These are phyloP conservation scores for Anthoscopus minutus DNA, from an alignment of 2,113 vertebrate genomes.

Conservation along the genomic window DNA sequence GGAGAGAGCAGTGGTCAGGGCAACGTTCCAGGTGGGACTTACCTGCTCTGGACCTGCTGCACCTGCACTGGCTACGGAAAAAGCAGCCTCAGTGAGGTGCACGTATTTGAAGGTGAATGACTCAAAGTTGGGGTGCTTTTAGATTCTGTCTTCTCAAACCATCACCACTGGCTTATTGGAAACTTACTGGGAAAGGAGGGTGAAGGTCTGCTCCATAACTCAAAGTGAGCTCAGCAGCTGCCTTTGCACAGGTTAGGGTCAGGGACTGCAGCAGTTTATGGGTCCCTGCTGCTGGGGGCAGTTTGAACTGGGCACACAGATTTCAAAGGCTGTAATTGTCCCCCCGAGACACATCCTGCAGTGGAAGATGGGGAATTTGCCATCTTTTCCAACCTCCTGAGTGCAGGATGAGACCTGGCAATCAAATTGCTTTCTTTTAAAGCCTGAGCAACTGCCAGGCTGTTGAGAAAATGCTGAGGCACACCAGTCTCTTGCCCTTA, in stretches of 20 bases:
- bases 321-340: neutral
- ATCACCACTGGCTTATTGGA: neutral
- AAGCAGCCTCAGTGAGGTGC: neutral
- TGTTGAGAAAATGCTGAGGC: neutral
- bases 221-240: neutral
- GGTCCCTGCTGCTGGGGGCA: neutral
- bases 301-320: neutral
- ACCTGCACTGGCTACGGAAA: neutral
- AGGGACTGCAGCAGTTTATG: neutral
- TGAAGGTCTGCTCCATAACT: neutral
- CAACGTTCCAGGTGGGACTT: neutral
- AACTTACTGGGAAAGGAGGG: neutral
- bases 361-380: neutral
- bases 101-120: accelerated
- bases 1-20: neutral
- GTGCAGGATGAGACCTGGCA: neutral
- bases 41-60: neutral
- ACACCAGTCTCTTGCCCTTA: neutral
- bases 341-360: neutral
- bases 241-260: neutral
- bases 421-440: neutral
- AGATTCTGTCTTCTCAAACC: neutral
- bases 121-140: neutral
- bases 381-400: neutral
- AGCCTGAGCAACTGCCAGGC: neutral